Evolutionary conservation across 1,140 invertebrate genomes (phyloP).

Genomic region (Aphaenogaster rudis): DNA sequence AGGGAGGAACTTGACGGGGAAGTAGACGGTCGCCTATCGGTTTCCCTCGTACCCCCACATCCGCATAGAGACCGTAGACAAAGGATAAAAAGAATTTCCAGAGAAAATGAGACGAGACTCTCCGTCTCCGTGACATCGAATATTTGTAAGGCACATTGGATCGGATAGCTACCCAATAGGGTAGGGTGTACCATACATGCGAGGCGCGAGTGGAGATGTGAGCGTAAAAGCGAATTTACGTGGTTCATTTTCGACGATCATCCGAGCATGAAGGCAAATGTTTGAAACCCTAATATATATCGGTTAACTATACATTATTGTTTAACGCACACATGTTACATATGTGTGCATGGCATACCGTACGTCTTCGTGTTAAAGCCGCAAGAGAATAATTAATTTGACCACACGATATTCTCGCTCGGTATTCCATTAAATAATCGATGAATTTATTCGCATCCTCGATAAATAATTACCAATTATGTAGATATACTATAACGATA

Average conservation of each 20-base stretch:
- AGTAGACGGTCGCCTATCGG: constrained; percentile 47
- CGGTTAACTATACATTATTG: constrained; percentile 18
- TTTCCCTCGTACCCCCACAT: constrained; percentile 24
- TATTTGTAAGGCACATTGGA: constrained; percentile 60
- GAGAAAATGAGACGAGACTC: constrained; percentile 50
- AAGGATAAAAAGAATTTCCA: constrained; percentile 41
- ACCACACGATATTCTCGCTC: constrained; percentile 1
- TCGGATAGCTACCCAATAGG: constrained; percentile 40
- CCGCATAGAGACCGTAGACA: constrained; percentile 30
- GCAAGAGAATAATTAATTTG: constrained; percentile 30
- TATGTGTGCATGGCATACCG: too few species aligned
- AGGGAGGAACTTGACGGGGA: constrained; percentile 18
- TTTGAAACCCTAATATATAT: background rate
- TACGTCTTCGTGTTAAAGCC: background rate
- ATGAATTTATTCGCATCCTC: constrained; percentile 20
- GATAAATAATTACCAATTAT: constrained; percentile 9
- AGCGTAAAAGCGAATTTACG: constrained; percentile 26
- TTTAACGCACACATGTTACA: background rate
- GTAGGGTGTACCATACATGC: background rate
- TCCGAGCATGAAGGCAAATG: background rate
- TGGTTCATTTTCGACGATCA: constrained; percentile 3
- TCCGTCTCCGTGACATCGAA: constrained; percentile 35
- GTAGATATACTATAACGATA: background rate
- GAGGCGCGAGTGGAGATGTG: background rate
- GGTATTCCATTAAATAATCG: constrained; percentile 12